Base-by-base conservation (phyloP, 1,140 invertebrate species). In the Bilobella aurantiaca region DNA sequence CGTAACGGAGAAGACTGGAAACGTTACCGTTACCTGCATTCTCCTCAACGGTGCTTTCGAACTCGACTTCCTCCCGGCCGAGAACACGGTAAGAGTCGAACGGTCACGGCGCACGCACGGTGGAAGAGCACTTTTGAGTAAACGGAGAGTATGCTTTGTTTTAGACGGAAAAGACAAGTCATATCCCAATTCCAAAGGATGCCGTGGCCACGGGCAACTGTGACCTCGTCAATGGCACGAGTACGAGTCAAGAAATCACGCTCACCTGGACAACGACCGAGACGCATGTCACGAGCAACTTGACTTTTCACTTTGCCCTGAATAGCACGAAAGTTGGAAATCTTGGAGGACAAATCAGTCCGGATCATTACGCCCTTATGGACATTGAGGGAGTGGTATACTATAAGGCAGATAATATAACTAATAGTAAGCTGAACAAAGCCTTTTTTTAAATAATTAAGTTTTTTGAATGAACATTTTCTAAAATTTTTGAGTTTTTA, bases 11-110 rank as follows among this genome's bases (percentile, higher is more conserved):
- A 23, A 21, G 8, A 42, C 8, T 42, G n/a, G 8, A 37, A 28
- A 32, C 25, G n/a, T 21, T 0, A 66, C 58, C 57, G 27, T 31
- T 2, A 53, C 69, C 3, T 70, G 69, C 31, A 62, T 70, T n/a
- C 28, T 64, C 2, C 5, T 70, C 8, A 46, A 27, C 21, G 69
- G 62, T 27, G 62, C 69, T 29, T 34, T 70, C 29, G 27, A 62
- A 49, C 3, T 69, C n/a, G n/a, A n/a, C 18, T 42, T 1, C 3
- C 8, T 69, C 31, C 28, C 61, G 29, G 53, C 37, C 16, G 5
- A 58, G 37, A 5, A 1, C 14, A 31, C 18, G 16, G 21, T 63
- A 29, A 28, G 16, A 53, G 18, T 42, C 34, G 18, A 12, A 18
- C 8, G 34, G 34, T 18, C 34, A 42, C 8, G 34, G 34, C 18